Conservation (phyloP, 2,113 vertebrate species). For the Campylorhamphus procurvoides region DNA sequence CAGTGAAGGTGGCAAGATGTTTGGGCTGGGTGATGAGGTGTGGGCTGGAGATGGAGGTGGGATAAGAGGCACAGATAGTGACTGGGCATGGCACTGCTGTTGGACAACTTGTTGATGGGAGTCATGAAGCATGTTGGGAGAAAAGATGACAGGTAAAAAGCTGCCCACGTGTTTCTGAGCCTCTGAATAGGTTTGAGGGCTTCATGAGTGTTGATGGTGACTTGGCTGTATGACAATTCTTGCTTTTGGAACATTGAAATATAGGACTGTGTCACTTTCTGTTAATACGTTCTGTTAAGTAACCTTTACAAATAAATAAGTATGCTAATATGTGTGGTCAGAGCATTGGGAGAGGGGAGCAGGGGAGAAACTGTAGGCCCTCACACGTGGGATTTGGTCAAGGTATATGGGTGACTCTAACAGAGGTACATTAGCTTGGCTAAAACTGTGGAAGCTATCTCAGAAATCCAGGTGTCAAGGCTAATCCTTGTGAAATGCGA, state of each 20-base stretch:
- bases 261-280: conserved; percentile 44
- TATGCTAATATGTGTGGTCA: conserved; percentile 7
- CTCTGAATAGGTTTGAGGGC: conserved; percentile 14
- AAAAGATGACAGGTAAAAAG: neutral
- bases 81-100: neutral
- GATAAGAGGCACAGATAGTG: neutral
- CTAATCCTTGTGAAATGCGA: neutral
- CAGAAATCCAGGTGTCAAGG: conserved; percentile 58
- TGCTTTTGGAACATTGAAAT: conserved; percentile 39
- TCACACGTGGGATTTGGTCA: conserved; percentile 56
- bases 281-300: conserved; percentile 41
- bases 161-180: neutral
- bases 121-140: neutral
- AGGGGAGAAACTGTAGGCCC: conserved; percentile 4
- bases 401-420: conserved; percentile 44
- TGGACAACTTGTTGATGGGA: neutral
- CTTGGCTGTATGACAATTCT: conserved; percentile 27
- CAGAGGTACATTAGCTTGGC: conserved; percentile 49
- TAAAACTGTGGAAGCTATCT: conserved; percentile 61
- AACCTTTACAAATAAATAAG: conserved; percentile 61
- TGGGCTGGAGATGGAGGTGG: neutral
- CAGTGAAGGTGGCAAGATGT: neutral
- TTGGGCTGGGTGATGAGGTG: neutral
- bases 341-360: conserved; percentile 26
- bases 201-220: neutral